phyloP scores from a whole-genome alignment of 2,113 vertebrate genomes.

The Notiomystis cincta region DNA sequence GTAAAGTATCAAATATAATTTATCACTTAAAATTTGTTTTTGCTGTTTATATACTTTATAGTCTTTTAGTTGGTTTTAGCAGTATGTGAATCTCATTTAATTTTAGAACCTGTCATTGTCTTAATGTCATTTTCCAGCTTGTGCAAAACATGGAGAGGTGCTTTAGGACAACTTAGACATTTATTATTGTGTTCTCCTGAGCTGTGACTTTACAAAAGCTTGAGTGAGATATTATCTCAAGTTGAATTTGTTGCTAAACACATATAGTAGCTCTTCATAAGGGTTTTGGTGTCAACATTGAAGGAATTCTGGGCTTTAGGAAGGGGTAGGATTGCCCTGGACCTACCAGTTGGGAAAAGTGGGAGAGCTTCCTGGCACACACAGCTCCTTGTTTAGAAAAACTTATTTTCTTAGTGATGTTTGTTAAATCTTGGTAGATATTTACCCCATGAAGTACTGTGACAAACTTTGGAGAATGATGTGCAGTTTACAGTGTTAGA shows the following conservation, averaged over 20 bases:
- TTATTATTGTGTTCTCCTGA: neutral
- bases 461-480: neutral
- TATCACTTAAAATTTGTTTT: neutral
- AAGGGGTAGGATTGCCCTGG: neutral
- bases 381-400: neutral
- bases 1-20: neutral
- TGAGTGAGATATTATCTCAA: neutral
- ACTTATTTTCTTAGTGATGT: neutral
- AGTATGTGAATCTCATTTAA: neutral
- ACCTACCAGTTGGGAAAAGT: neutral
- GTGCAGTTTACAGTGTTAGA: neutral
- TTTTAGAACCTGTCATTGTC: neutral
- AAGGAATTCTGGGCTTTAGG: neutral
- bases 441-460: neutral
- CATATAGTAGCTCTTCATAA: rapidly evolving
- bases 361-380: neutral
- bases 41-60: neutral
- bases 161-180: neutral
- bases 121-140: neutral
- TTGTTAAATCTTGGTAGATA: neutral
- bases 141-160: neutral
- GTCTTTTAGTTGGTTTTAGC: neutral
- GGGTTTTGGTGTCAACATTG: neutral
- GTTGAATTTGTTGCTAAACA: neutral
- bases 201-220: neutral